Conservation (phyloP, 2,888 invertebrate species). For the Nephrotoma guestfalica region DNA sequence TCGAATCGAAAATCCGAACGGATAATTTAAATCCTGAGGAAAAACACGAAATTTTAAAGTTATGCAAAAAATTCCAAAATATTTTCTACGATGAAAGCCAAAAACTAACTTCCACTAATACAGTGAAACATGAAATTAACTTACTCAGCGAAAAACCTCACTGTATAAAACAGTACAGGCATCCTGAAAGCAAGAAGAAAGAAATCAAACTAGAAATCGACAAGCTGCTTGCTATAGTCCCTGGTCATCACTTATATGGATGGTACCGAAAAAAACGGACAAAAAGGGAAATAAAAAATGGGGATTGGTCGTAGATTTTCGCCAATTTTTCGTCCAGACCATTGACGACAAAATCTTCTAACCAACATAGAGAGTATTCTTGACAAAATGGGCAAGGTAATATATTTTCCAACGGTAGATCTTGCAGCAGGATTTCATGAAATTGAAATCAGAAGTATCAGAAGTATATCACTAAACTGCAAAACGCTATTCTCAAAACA, state of each 20-base stretch:
- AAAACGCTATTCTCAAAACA: not conserved
- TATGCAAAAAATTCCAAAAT: not conserved
- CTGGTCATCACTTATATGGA: no score
- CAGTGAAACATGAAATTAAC: not conserved
- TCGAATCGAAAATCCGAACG: not conserved
- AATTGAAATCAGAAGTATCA: not conserved
- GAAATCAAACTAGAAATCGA: slow-evolving; percentile 15
- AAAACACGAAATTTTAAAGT: not conserved
- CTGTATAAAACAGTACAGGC: slow-evolving; percentile 17
- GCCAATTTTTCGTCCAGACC: no score
- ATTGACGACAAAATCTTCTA: no score
- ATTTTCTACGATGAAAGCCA: not conserved
- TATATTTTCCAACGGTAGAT: not conserved
- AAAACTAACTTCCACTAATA: not conserved
- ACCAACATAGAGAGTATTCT: not conserved
- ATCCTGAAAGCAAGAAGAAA: slow-evolving; percentile 17
- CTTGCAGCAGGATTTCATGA: not conserved
- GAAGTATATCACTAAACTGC: not conserved
- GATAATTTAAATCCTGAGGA: not conserved
- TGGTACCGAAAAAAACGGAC: no score
- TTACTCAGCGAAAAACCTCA: slow-evolving; percentile 11
- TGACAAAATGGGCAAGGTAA: not conserved
- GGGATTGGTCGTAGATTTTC: no score
- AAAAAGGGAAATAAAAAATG: no score
- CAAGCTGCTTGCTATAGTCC: no score